Evolutionary conservation across 2,888 invertebrate genomes (phyloP).

Genomic region (Patella depressa): DNA sequence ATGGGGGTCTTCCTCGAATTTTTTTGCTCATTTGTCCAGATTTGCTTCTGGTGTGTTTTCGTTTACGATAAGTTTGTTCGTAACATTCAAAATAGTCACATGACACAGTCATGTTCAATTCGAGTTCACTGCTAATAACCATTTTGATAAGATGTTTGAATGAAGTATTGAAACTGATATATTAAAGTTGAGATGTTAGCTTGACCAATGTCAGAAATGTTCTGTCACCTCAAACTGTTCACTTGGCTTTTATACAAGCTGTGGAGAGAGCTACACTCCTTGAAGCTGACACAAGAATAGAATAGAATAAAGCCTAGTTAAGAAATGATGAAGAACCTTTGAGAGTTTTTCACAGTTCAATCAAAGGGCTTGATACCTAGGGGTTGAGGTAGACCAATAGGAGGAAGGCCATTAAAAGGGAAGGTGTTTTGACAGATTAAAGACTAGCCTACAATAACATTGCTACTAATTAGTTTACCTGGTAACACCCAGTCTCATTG

Average conservation of each 20-base stretch:
- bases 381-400: neutral
- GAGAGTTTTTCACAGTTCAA: constrained; percentile 7
- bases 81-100: constrained; percentile 14
- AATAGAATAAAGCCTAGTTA: neutral
- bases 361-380: neutral
- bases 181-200: neutral
- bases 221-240: neutral
- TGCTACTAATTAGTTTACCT: neutral
- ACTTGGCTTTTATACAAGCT: neutral
- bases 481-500: too few relatives aligned
- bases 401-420: neutral
- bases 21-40: constrained; percentile 26
- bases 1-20: constrained; percentile 13
- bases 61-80: constrained; percentile 22
- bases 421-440: neutral
- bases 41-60: constrained; percentile 19
- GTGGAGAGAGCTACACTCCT: neutral
- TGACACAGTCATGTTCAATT: constrained; percentile 1
- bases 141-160: neutral
- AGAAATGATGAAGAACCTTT: neutral
- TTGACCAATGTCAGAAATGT: neutral
- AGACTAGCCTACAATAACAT: neutral
- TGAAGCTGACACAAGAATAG: neutral
- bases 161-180: neutral
- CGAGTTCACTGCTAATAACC: neutral